Base-by-base conservation (phyloP, 1,140 invertebrate species). In the Metaphire vulgaris region DNA sequence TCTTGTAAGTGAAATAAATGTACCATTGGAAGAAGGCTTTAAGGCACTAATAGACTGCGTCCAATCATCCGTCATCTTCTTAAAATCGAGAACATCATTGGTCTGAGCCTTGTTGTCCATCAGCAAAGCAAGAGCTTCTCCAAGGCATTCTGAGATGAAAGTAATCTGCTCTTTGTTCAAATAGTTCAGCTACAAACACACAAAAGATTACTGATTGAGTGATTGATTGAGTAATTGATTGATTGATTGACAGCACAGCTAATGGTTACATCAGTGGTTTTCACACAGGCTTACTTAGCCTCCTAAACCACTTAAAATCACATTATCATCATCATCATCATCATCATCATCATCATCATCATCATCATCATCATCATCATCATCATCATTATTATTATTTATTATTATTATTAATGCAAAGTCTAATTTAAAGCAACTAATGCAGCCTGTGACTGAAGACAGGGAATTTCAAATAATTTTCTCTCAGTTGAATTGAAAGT, bases 311-410 rank as follows among this genome's bases (percentile, higher is more conserved):
- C n/a, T n/a, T n/a, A n/a, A n/a, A n/a, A n/a, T n/a, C n/a, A n/a
- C 41, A 21, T 56, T 21, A 56, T 56, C 41, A 56, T 56, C 41
- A 56, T 56, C 41, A 56, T 56, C 41, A 56, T 56, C 41, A 56
- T 56, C 41, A 56, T 56, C 41, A 56, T 56, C 41, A 56, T 56
- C 41, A 56, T 56, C 41, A 56, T 56, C 41, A 56, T 56, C 41
- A 56, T 56, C 41, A 56, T 56, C 41, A 56, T 56, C 41, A 56
- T 56, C 41, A 56, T 56, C 41, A 56, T 56, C 41, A 56, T 56
- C 41, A 56, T 56, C 41, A 56, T 56, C 41, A 56, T 56, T 21
- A 56, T 56, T 21, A 56, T n/a, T n/a, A n/a, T n/a, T n/a, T n/a
- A n/a, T n/a, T n/a, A n/a, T n/a, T n/a, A n/a, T n/a, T n/a, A n/a